Evolutionary conservation across 2,888 invertebrate genomes (phyloP).

Genomic region (Sepiola atlantica): DNA sequence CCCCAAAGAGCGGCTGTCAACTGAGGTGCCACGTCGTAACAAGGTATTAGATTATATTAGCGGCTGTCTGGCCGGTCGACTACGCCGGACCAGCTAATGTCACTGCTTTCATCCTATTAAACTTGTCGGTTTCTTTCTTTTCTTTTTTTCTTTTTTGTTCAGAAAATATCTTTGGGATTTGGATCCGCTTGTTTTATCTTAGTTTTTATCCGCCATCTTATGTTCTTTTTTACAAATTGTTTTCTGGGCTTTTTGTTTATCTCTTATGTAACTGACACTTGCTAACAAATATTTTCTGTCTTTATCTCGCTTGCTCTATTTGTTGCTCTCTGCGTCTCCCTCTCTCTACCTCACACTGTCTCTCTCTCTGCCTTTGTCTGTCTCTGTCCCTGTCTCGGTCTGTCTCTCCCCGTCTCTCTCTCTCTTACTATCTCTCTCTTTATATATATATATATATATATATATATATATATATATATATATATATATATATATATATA

Average conservation of each 20-base stretch:
- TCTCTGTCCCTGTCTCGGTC: no score
- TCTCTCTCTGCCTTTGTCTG: no score
- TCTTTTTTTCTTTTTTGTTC: not conserved
- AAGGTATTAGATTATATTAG: slow-evolving; percentile 10
- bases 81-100: not conserved
- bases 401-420: no score
- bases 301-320: not conserved
- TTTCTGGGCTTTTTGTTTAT: not conserved
- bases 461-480: no score
- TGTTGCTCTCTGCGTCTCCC: not conserved
- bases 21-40: not conserved
- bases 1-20: not conserved
- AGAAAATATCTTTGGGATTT: not conserved
- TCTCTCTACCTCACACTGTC: not conserved
- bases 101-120: not conserved
- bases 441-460: no score
- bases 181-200: not conserved
- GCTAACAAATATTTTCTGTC: not conserved
- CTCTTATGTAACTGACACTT: not conserved
- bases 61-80: not conserved
- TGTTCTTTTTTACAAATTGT: not conserved
- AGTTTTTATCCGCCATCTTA: not conserved
- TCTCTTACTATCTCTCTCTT: no score
- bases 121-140: not conserved
- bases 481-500: no score